Conservation (phyloP, 1,140 invertebrate genomes). For the Macrobrachium nipponense region DNA sequence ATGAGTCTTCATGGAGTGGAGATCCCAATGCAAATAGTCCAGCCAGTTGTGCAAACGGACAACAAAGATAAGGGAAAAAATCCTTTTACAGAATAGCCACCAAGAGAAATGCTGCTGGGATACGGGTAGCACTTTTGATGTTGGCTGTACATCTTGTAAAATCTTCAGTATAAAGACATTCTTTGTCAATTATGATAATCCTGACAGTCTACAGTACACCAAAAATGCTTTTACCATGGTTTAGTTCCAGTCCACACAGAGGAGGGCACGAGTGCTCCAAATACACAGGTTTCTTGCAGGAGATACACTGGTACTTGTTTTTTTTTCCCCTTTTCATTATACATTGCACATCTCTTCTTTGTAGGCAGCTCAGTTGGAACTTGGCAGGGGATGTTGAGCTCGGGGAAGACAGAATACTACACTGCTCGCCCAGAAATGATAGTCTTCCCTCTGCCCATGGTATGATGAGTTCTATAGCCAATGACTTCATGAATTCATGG, state of each 20-base stretch:
- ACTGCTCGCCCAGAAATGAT: conserved; percentile 13
- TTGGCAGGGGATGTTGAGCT: too few species aligned
- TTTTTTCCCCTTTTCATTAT: too few species aligned
- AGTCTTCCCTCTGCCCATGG: conserved; percentile 3
- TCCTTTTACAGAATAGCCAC: background rate
- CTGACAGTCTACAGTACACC: conserved; percentile 22
- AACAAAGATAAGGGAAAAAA: conserved; percentile 10
- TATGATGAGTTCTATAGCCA: conserved; percentile 11
- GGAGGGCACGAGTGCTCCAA: background rate
- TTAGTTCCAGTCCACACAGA: background rate
- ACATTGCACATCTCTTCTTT: too few species aligned
- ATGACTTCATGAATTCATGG: conserved; percentile 20
- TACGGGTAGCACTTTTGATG: background rate
- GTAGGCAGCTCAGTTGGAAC: too few species aligned
- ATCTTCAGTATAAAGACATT: conserved; percentile 8
- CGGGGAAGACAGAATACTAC: background rate
- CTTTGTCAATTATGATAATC: background rate
- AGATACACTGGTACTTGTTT: too few species aligned
- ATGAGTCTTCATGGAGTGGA: background rate
- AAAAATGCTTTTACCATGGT: background rate
- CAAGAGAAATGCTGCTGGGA: conserved; percentile 1
- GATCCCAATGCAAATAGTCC: background rate
- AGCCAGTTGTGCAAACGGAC: conserved; percentile 16
- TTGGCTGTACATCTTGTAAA: conserved; percentile 6
- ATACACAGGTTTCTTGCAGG: background rate